These are phyloP conservation scores for Brachynemurus nebulosus DNA, from an alignment of 2,888 invertebrate genomes.

Conservation along the genomic window DNA sequence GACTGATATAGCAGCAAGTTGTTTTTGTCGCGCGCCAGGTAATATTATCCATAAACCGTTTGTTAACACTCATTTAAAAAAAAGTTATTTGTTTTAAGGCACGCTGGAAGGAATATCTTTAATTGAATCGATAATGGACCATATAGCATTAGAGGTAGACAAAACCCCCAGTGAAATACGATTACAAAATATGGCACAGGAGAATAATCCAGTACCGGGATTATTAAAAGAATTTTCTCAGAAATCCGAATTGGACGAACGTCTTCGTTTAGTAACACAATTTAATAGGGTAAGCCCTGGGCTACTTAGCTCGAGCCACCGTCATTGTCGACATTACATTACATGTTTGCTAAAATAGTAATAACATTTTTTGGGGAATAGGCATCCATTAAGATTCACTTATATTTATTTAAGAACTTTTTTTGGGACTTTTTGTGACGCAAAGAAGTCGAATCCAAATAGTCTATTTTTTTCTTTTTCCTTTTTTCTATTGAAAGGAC, in stretches of 20 bases:
- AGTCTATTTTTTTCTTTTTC: too few species aligned
- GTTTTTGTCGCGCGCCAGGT: constrained; percentile 56
- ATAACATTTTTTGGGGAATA: too few species aligned
- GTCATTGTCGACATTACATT: too few species aligned
- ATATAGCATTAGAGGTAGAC: constrained; percentile 39
- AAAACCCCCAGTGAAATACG: constrained; percentile 45
- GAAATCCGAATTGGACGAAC: constrained; percentile 40
- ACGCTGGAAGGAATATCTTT: constrained; percentile 47
- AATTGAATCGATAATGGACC: constrained; percentile 52
- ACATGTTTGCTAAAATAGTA: too few species aligned
- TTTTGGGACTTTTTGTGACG: too few species aligned
- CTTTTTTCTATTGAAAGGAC: too few species aligned
- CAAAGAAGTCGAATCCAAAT: too few species aligned
- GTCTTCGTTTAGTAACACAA: constrained; percentile 37
- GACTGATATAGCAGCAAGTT: constrained; percentile 51
- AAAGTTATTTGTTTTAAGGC: constrained; percentile 28
- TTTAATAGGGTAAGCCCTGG: constrained; percentile 47
- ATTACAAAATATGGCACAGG: constrained; percentile 34
- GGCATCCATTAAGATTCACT: too few species aligned
- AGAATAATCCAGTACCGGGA: constrained; percentile 25
- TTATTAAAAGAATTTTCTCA: constrained; percentile 43
- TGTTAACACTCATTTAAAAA: background rate
- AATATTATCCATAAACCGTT: constrained; percentile 8
- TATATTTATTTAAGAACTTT: too few species aligned
- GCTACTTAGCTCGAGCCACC: too few species aligned